phyloP scores from a whole-genome alignment of 2,113 vertebrate species.

The Potamarius usumacintae region DNA sequence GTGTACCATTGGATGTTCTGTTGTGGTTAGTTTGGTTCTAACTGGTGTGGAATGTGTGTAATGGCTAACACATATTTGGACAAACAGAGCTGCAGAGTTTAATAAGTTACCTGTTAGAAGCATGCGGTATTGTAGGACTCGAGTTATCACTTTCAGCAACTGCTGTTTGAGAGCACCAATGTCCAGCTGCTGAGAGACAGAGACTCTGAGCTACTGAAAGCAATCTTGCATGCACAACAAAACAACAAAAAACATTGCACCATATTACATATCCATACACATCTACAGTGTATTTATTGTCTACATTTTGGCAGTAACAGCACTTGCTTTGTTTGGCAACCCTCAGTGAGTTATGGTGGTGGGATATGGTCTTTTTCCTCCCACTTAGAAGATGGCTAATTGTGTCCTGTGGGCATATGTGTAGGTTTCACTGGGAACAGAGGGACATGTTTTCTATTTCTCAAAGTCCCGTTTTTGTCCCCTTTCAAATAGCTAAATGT shows the following conservation, averaged over 20 bases:
- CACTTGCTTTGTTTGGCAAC: background rate
- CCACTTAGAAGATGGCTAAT: background rate
- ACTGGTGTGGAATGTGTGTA: slow-evolving; percentile 33
- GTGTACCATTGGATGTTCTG: background rate
- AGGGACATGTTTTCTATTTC: background rate
- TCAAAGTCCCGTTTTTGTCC: background rate
- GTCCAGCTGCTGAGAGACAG: slow-evolving; percentile 39
- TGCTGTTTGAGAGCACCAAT: slow-evolving; percentile 76
- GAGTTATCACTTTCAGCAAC: slow-evolving; percentile 85
- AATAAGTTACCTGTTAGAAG: slow-evolving; percentile 87
- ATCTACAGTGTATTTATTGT: background rate
- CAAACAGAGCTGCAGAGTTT: background rate
- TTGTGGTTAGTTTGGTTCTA: background rate
- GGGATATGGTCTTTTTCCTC: background rate
- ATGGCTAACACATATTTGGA: slow-evolving; percentile 36
- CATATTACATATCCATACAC: background rate
- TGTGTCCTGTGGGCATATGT: background rate
- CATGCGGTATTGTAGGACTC: slow-evolving; percentile 90
- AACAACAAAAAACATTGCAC: background rate
- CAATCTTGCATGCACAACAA: background rate
- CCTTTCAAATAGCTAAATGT: background rate
- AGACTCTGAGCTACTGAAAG: background rate
- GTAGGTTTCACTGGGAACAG: background rate
- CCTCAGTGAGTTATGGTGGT: background rate
- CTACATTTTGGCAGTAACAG: background rate